A percentile compares a stretch with the other conserved stretches of the same genome.
These are phyloP conservation scores for Dicyrtoma fusca DNA, from an alignment of 2,888 invertebrate genomes.

Conservation along the genomic window DNA sequence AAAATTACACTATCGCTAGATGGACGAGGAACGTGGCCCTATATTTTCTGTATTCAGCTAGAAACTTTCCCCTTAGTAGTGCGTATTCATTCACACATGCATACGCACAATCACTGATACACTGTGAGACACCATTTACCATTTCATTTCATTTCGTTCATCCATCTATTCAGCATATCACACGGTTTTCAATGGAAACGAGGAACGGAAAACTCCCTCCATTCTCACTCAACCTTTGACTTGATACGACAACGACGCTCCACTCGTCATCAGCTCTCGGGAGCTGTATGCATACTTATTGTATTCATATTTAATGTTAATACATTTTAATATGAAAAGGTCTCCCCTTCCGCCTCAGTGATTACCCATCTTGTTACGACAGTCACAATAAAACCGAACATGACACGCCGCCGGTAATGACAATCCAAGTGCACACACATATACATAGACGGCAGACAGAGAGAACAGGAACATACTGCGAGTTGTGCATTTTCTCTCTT, in stretches of 20 bases:
- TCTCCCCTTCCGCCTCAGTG: conserved; percentile 35
- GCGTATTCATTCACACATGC: background rate
- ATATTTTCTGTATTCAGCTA: no score
- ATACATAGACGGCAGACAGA: background rate
- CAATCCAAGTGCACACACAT: background rate
- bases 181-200: background rate
- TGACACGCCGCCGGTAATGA: conserved; percentile 14
- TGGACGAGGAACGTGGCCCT: no score
- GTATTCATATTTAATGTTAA: conserved; percentile 1
- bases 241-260: background rate
- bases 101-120: background rate
- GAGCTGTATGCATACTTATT: background rate
- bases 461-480: background rate
- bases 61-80: no score
- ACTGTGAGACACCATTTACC: background rate
- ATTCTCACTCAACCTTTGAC: conserved; percentile 20
- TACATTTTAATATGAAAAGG: conserved; percentile 32
- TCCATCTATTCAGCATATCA: background rate
- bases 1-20: background rate
- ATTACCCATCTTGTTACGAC: conserved; percentile 32
- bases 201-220: conserved; percentile 21
- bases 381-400: conserved; percentile 6
- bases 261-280: no score
- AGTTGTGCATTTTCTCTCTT: background rate
- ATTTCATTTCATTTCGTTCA: background rate